A percentile compares a stretch with the other conserved stretches of the same genome.
phyloP scores from a whole-genome alignment of 2,888 invertebrate genomes.

The Monochamus alternatus region DNA sequence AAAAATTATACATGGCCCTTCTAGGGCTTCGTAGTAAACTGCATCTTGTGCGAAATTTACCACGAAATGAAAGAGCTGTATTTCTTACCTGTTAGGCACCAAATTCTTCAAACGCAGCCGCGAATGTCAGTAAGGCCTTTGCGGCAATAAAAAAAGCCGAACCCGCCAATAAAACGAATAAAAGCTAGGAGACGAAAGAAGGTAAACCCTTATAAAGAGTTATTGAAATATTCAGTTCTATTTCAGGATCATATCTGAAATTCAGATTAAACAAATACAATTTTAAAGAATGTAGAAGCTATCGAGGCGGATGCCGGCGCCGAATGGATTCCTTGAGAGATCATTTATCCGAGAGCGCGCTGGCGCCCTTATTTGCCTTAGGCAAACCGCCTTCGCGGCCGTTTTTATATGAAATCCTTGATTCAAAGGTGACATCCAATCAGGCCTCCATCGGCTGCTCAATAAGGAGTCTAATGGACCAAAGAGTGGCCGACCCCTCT shows the following conservation, averaged over 20 bases:
- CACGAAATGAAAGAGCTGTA: slow-evolving; percentile 18
- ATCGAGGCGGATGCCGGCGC: slow-evolving; percentile 63
- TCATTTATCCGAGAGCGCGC: slow-evolving; percentile 60
- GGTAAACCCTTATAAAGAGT: slow-evolving; percentile 52
- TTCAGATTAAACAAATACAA: slow-evolving; percentile 71
- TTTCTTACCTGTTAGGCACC: slow-evolving; percentile 23
- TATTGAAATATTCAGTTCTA: slow-evolving; percentile 59
- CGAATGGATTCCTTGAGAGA: slow-evolving; percentile 62
- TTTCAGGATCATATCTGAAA: slow-evolving; percentile 65
- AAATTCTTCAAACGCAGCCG: slow-evolving; percentile 22
- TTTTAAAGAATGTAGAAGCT: slow-evolving; percentile 66
- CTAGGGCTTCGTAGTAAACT: too few relatives aligned
- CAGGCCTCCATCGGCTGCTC: slow-evolving; percentile 58
- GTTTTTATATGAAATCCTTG: slow-evolving; percentile 56
- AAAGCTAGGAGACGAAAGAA: slow-evolving; percentile 49
- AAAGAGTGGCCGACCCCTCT: slow-evolving; percentile 58
- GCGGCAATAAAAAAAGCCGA: slow-evolving; percentile 29
- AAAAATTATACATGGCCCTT: too few relatives aligned
- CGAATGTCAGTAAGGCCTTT: slow-evolving; percentile 25
- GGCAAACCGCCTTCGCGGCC: slow-evolving; percentile 53
- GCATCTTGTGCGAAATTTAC: neutral
- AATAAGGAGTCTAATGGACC: slow-evolving; percentile 65
- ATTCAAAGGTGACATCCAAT: slow-evolving; percentile 63
- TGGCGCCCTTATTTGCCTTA: slow-evolving; percentile 67
- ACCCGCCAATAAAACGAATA: slow-evolving; percentile 45